A percentile compares a stretch with the other conserved stretches of the same genome.
These are phyloP conservation scores for Anthoscopus minutus DNA, from an alignment of 2,113 vertebrate genomes.

Conservation along the genomic window DNA sequence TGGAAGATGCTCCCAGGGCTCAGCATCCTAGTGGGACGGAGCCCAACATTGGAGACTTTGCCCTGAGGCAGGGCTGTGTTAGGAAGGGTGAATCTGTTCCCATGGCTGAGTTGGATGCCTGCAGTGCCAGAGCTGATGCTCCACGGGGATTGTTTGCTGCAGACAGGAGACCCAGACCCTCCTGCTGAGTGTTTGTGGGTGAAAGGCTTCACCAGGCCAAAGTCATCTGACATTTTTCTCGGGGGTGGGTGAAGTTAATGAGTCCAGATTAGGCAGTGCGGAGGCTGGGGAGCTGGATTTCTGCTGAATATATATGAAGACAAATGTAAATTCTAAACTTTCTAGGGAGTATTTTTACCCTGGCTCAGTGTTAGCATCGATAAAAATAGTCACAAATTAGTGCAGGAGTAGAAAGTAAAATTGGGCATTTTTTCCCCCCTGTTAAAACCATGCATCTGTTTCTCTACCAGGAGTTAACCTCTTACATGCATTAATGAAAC, in stretches of 20 bases:
- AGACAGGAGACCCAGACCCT: neutral
- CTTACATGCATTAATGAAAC: neutral
- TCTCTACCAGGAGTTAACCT: conserved; percentile 19
- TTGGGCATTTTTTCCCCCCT: neutral
- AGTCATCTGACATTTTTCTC: conserved; percentile 52
- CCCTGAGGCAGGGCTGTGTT: neutral
- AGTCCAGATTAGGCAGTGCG: conserved; percentile 37
- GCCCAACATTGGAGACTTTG: fast-evolving
- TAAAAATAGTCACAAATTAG: conserved; percentile 67
- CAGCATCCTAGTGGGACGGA: neutral
- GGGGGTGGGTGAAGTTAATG: conserved; percentile 59
- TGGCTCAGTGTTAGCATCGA: conserved; percentile 48
- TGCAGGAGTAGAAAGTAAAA: conserved; percentile 56
- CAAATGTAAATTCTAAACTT: conserved; percentile 64
- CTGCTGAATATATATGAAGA: conserved; percentile 58
- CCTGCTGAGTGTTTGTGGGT: neutral
- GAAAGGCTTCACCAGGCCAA: conserved; percentile 17
- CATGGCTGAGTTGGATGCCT: neutral
- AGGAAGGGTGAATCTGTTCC: neutral
- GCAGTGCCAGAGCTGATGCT: neutral
- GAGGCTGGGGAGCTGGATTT: conserved; percentile 30
- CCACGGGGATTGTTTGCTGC: neutral
- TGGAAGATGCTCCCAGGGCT: neutral
- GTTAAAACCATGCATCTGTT: neutral
- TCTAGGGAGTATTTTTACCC: conserved; percentile 62